Conservation (phyloP, 2,113 vertebrate genomes). For the Grallaria varia region DNA sequence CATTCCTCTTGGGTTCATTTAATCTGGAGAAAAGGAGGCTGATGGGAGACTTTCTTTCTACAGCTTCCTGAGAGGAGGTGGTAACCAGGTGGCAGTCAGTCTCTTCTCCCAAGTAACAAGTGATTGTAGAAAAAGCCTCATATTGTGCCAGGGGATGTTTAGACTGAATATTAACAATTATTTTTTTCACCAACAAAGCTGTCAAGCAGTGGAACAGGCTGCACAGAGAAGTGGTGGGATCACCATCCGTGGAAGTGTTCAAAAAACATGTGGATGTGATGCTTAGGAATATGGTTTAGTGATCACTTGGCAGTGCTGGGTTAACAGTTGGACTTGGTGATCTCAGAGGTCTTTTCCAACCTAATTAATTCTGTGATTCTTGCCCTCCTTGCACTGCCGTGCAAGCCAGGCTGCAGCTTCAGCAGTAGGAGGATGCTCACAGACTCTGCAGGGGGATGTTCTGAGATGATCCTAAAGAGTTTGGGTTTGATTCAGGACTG, state of each 20-base stretch:
- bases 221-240: background rate
- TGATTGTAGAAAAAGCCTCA: background rate
- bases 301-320: background rate
- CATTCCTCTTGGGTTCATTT: background rate
- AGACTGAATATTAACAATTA: background rate
- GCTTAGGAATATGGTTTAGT: background rate
- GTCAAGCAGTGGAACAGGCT: background rate
- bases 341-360: background rate
- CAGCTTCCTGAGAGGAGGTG: background rate
- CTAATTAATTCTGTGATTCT: background rate
- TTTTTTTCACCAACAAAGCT: background rate
- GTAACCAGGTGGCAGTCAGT: accelerated
- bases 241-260: background rate
- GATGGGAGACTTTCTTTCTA: background rate
- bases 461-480: background rate
- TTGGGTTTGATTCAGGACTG: background rate
- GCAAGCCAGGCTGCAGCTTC: background rate
- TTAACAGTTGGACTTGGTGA: background rate
- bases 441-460: background rate
- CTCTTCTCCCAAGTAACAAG: background rate
- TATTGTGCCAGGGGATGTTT: background rate
- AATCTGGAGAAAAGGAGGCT: background rate
- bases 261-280: background rate
- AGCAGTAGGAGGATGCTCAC: background rate
- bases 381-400: background rate